Conservation (phyloP, 2,113 vertebrate genomes). For the Bettongia penicillata region DNA sequence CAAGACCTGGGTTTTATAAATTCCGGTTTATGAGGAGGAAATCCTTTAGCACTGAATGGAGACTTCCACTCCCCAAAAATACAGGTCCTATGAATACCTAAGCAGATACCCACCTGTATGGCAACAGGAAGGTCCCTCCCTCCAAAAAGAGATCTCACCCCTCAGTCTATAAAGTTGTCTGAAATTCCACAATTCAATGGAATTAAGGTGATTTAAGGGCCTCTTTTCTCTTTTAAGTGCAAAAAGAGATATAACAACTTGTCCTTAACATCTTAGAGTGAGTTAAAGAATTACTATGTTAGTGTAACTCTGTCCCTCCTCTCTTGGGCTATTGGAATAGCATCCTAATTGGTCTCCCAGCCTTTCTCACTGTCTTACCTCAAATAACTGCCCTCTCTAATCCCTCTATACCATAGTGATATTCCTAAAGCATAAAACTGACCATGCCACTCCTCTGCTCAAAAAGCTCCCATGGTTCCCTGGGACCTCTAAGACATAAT, state of each 20-base stretch:
- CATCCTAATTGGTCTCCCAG: neutral
- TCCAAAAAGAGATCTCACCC: neutral
- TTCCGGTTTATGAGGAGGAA: conserved; percentile 46
- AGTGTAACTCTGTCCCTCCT: neutral
- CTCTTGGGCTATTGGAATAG: neutral
- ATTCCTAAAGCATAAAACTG: neutral
- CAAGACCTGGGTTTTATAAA: conserved; percentile 40
- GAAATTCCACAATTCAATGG: neutral
- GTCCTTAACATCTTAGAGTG: neutral
- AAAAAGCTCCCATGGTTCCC: neutral
- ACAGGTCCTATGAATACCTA: neutral
- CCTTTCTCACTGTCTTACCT: neutral
- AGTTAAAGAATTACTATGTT: neutral
- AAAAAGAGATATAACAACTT: neutral
- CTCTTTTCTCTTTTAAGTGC: neutral
- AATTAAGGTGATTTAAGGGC: neutral
- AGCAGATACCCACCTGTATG: neutral
- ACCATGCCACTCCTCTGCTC: neutral
- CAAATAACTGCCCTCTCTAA: neutral
- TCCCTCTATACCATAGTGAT: neutral
- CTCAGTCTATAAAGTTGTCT: neutral
- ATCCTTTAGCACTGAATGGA: neutral
- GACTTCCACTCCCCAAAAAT: neutral
- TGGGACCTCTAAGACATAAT: neutral
- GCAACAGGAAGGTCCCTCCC: neutral